phyloP scores from a whole-genome alignment of 2,888 invertebrate species.

The Ectobius pallidus region DNA sequence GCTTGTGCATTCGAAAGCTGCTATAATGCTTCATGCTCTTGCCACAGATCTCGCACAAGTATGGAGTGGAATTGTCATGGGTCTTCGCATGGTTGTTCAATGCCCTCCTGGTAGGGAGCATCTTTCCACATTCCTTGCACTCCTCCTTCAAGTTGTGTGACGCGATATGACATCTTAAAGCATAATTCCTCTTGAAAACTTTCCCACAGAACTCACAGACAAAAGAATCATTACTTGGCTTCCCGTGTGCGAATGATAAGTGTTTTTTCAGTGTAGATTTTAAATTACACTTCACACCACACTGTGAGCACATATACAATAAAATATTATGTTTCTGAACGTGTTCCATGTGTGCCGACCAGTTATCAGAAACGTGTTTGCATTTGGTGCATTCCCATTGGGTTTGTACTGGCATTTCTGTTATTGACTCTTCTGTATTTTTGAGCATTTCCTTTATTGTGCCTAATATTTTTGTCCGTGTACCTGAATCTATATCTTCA shows the following conservation, averaged over 20 bases:
- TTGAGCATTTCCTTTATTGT: background rate
- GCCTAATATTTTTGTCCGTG: background rate
- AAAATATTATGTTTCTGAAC: background rate
- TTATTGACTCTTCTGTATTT: background rate
- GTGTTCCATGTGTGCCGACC: background rate
- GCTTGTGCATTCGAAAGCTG: conserved; percentile 1
- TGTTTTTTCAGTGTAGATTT: background rate
- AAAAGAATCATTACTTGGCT: too few relatives aligned
- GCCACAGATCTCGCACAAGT: conserved; percentile 28
- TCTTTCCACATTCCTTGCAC: conserved; percentile 11
- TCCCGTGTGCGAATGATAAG: too few relatives aligned
- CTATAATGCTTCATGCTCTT: conserved; percentile 13
- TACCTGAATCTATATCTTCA: background rate
- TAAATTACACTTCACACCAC: background rate
- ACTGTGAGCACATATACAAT: background rate
- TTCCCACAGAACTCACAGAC: conserved; percentile 30
- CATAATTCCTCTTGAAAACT: conserved; percentile 14
- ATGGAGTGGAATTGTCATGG: conserved; percentile 1
- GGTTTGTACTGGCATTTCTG: background rate
- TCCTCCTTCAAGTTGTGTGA: conserved; percentile 5
- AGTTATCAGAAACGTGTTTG: background rate
- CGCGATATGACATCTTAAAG: conserved; percentile 16
- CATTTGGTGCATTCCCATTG: background rate
- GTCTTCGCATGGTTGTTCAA: background rate
- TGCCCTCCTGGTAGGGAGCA: conserved; percentile 2